A percentile compares a stretch with the other conserved stretches of the same genome.
phyloP scores from a whole-genome alignment of 2,888 invertebrate genomes.

The Nemurella pictetii region DNA sequence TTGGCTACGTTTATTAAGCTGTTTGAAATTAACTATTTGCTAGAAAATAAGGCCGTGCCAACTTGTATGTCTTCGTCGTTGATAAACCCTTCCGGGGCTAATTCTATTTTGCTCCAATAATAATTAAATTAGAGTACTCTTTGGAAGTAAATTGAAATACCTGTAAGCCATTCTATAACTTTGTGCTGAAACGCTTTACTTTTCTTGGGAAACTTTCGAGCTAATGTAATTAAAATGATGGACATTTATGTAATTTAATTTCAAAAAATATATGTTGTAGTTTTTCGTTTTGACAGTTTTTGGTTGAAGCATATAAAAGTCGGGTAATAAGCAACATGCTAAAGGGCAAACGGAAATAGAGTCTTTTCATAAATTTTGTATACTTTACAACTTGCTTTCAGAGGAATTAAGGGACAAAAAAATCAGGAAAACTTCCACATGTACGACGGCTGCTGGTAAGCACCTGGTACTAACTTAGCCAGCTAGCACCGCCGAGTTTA shows the following conservation, averaged over 20 bases:
- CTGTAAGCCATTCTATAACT: background rate
- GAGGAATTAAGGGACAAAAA: too few relatives aligned
- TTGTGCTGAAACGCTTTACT: background rate
- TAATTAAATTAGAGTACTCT: constrained; percentile 13
- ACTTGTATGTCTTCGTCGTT: background rate
- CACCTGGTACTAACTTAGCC: too few relatives aligned
- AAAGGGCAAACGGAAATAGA: too few relatives aligned
- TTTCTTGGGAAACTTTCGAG: background rate
- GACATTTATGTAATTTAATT: background rate
- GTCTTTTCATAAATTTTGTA: too few relatives aligned
- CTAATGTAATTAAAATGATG: background rate
- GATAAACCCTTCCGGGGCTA: background rate
- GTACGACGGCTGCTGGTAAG: too few relatives aligned
- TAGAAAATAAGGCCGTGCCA: background rate
- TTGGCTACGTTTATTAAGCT: background rate
- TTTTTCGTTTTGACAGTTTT: background rate
- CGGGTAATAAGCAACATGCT: too few relatives aligned
- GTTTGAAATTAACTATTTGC: background rate
- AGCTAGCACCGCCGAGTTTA: too few relatives aligned
- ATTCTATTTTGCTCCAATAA: background rate
- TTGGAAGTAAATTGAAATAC: background rate
- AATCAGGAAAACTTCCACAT: too few relatives aligned
- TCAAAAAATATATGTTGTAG: background rate
- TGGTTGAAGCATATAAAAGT: background rate
- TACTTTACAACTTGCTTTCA: too few relatives aligned